Base-by-base conservation (phyloP, 2,113 vertebrate species). In the Epinephelus fuscoguttatus region DNA sequence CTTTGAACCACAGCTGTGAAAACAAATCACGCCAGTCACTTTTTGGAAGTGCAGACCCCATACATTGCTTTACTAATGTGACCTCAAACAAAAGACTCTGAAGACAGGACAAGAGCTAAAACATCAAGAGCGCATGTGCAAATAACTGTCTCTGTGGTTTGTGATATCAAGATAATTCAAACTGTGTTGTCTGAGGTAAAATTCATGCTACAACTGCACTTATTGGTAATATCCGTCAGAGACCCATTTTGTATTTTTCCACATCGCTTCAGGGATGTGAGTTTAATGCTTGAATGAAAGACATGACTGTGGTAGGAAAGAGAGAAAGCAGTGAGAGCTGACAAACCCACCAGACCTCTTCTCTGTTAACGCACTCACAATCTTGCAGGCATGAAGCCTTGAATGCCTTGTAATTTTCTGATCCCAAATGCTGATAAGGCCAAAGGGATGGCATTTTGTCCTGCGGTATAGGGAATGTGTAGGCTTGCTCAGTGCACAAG, bases 1-100 rank as follows among this genome's bases (percentile, higher is more conserved):
- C 82, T 53, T 93, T 92, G 53, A 88, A 56, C 93, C 94, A 94
- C 63, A 93, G 70, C 94, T 95, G 86, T 40, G 75, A 86, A 75
- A 45, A 86, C 4, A 91, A 86, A 73, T 57, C 8, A 56, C 13
- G 68, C 2, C 23, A 2, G 4, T 33, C 37, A 70, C 3, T 18
- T 30, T 27, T 0, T 45, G 10, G 6, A 19, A 53, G 6, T 57
- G 21, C 33, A n/a, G 9, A 64, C 15, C 2, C 33, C 5, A 21
- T 27, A 25, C 30, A 60, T 37, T 21, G 21, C 18, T 60, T 33
- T 18, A 33, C 13, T 33, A n/a, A 37, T 6, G 30, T 60, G 23
- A 73, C 9, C 11, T 47, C 69, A 37, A 18, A 63, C 40, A n/a
- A 40, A 12, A 19, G 33, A 40, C 4, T 37, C 17, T 30, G 33